Evolutionary conservation across 2,888 invertebrate species (phyloP).

Genomic region (Sturmia bella): DNA sequence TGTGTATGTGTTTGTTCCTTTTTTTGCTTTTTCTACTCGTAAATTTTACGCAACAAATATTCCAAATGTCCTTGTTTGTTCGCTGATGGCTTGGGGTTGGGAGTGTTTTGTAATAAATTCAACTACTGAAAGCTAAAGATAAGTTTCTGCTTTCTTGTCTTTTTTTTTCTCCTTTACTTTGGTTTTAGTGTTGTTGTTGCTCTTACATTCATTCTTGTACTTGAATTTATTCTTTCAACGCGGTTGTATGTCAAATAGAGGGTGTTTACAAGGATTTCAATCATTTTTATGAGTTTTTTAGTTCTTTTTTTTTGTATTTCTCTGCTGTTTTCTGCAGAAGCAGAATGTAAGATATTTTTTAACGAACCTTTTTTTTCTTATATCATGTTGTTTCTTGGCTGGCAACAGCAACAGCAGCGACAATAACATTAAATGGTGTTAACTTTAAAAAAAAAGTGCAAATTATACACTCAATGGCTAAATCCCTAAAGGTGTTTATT

Average conservation of each 20-base stretch:
- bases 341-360: constrained; percentile 20
- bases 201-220: constrained; percentile 7
- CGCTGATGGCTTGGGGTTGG: background rate
- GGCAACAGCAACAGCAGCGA: constrained; percentile 22
- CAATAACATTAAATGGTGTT: constrained; percentile 35
- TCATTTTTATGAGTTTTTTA: constrained; percentile 70
- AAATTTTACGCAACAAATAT: constrained; percentile 54
- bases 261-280: constrained; percentile 70
- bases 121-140: constrained; percentile 61
- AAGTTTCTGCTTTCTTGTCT: constrained; percentile 17
- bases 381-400: constrained; percentile 27
- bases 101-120: constrained; percentile 44
- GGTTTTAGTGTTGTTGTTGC: no score
- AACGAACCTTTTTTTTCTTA: constrained; percentile 12
- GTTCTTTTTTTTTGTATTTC: constrained; percentile 24
- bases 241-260: constrained; percentile 61
- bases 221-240: constrained; percentile 48
- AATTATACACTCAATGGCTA: constrained; percentile 66
- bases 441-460: constrained; percentile 53
- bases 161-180: background rate
- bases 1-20: constrained; percentile 3
- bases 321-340: constrained; percentile 1
- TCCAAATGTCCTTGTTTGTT: constrained; percentile 26
- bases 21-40: background rate
- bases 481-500: constrained; percentile 57